Evolutionary conservation across 2,888 invertebrate species (phyloP).

Genomic region (Drosophila greeni): DNA sequence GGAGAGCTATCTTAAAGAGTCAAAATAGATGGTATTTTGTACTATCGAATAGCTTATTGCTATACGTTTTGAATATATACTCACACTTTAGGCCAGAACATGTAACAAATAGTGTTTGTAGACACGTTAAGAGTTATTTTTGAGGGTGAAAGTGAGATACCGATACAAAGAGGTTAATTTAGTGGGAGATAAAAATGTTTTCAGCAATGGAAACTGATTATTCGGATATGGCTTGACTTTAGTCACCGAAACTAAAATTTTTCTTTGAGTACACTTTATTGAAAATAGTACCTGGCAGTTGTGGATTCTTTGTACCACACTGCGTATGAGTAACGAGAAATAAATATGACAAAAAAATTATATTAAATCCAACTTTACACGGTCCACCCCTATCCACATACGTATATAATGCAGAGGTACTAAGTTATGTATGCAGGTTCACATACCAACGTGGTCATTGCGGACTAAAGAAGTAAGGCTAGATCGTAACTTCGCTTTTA

Average conservation of each 20-base stretch:
- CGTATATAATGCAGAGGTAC: slow-evolving; percentile 19
- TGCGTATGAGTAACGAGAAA: slow-evolving; percentile 4
- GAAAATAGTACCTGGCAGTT: not conserved
- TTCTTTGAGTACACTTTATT: not conserved
- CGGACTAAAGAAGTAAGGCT: slow-evolving; percentile 3
- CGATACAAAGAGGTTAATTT: slow-evolving; percentile 1
- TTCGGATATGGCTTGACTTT: not conserved
- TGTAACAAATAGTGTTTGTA: not conserved
- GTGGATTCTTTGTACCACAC: not conserved
- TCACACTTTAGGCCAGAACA: not conserved
- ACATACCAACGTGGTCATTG: slow-evolving; percentile 5
- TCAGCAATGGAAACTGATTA: slow-evolving; percentile 3
- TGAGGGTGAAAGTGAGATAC: slow-evolving; percentile 12
- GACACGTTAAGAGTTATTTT: not conserved
- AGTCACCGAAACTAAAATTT: not conserved
- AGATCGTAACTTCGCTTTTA: slow-evolving; percentile 13
- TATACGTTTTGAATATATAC: not conserved
- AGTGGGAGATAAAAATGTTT: slow-evolving; percentile 1
- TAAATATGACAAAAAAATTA: too few species aligned
- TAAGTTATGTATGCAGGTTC: slow-evolving; percentile 7
- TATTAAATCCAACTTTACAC: too few species aligned
- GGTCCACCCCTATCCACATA: slow-evolving; percentile 17
- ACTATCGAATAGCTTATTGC: not conserved
- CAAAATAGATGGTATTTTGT: not conserved
- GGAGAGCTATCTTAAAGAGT: not conserved